Percentiles rank a stretch among this genome's conserved stretches.
Conservation (phyloP, 1,140 invertebrate genomes). For the Drosophila lini region DNA sequence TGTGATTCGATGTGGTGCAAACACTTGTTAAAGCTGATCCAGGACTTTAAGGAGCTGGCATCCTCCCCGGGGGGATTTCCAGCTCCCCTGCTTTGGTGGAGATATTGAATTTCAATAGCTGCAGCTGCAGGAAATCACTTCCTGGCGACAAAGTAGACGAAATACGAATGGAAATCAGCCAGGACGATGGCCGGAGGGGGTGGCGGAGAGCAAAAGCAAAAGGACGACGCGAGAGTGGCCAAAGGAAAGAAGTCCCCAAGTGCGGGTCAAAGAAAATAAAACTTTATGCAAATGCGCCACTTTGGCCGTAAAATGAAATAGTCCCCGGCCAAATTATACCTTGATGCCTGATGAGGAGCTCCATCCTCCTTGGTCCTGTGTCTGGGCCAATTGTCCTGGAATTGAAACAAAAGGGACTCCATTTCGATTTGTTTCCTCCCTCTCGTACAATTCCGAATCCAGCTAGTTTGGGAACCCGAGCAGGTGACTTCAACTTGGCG, state of each 20-base stretch:
- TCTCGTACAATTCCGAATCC: neutral
- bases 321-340: slow-evolving; percentile 79
- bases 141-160: slow-evolving; percentile 62
- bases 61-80: slow-evolving; percentile 4
- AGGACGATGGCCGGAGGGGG: slow-evolving; percentile 6
- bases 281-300: slow-evolving; percentile 81
- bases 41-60: slow-evolving; percentile 56
- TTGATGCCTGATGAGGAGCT: slow-evolving; percentile 75
- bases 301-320: slow-evolving; percentile 82
- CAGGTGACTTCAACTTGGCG: slow-evolving; percentile 73
- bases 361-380: neutral
- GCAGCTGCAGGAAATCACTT: slow-evolving; percentile 73
- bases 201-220: neutral
- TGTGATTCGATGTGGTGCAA: slow-evolving; percentile 43
- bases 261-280: slow-evolving; percentile 82
- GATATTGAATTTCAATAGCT: slow-evolving; percentile 78
- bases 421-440: slow-evolving; percentile 15
- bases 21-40: slow-evolving; percentile 58
- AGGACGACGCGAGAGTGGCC: slow-evolving; percentile 26
- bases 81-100: slow-evolving; percentile 14
- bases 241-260: slow-evolving; percentile 64
- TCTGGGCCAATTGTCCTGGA: slow-evolving; percentile 58
- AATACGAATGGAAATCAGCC: slow-evolving; percentile 45
- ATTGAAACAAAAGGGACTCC: slow-evolving; percentile 73
- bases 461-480: slow-evolving; percentile 73